Base-by-base conservation (phyloP, 2,797 vertebrate genomes). In the Adelosebastes latens region DNA sequence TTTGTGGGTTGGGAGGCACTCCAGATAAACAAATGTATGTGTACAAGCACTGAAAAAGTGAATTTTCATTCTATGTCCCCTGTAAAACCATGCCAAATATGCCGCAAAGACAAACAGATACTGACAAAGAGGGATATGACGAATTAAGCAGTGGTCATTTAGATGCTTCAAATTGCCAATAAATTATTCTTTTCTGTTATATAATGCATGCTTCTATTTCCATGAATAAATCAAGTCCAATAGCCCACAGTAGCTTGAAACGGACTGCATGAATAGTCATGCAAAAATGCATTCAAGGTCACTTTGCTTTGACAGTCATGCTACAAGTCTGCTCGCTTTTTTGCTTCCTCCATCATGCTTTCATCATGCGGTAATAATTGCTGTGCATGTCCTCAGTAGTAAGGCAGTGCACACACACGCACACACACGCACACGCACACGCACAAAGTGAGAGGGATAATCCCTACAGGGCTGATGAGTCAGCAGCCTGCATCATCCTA, bases 391-490 rank as follows among this genome's bases (percentile, higher is more conserved):
- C 66, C 79, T 75, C 59, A 70, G 69, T 85, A 77, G 87, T 83
- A 74, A 84, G 8, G 58, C 76, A 66, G 55, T 14, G 58, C 16
- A 52, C 22, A 29, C 49, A 76, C 13, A 52, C 34, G 56, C 22
- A 70, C 31, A 66, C 34, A 65, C 34, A 64, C 13, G 32, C n/a
- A 25, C 55, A 76, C 18, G 53, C 36, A 61, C 22, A 70, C 25
- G 66, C 34, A 65, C 39, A 61, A 3, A 66, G 70, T 68, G 76
- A 81, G 76, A 84, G 73, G 79, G 81, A 92, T 92, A 89, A 92
- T 80, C 86, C 86, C 87, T 77, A 24, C 58, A 82, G 81, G 88
- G 72, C 56, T 91, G 88, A 93, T 94, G 92, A 94, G 88, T 93
- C 93, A 94, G 90, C 83, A 86, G 82, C 87, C 83, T 83, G 82